A percentile compares a stretch with the other conserved stretches of the same genome.
Evolutionary conservation across 2,888 invertebrate species (phyloP).

Genomic region (Machimus rusticus): DNA sequence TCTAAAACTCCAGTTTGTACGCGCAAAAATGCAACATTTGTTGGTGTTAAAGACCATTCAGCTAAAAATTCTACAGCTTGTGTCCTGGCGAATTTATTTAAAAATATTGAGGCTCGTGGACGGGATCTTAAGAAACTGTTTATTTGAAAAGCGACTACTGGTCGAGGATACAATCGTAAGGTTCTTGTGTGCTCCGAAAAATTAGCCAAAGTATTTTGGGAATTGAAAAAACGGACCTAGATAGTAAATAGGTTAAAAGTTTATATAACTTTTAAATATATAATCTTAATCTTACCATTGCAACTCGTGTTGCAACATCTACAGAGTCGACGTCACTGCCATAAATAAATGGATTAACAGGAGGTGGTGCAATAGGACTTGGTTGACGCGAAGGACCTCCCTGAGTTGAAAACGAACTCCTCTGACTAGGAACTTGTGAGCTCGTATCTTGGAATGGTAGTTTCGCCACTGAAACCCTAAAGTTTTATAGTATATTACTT

Average conservation of each 20-base stretch:
- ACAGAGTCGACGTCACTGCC: conserved; percentile 97
- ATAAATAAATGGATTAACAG: conserved; percentile 87
- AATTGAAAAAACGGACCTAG: conserved; percentile 88
- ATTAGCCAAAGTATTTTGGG: conserved; percentile 94
- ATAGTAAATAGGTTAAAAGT: neutral
- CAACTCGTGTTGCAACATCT: conserved; percentile 96
- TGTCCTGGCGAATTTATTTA: conserved; percentile 91
- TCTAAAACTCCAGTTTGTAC: conserved; percentile 97
- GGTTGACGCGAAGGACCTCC: conserved; percentile 64
- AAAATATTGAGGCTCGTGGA: conserved; percentile 85
- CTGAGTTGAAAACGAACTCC: conserved; percentile 63
- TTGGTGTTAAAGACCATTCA: conserved; percentile 97
- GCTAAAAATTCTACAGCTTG: conserved; percentile 99
- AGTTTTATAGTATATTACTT: neutral
- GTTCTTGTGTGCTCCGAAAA: conserved; percentile 98
- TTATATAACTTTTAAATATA: neutral
- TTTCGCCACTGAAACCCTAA: conserved; percentile 59
- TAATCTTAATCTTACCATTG: conserved; percentile 76
- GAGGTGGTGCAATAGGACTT: conserved; percentile 66
- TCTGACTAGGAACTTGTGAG: conserved; percentile 58
- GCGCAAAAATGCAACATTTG: conserved; percentile 95
- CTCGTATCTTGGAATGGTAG: conserved; percentile 58
- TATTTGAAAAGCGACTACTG: conserved; percentile 98
- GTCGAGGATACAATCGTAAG: conserved; percentile 92
- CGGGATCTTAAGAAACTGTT: conserved; percentile 95